A percentile compares a stretch with the other conserved stretches of the same genome.
phyloP scores from a whole-genome alignment of 1,140 invertebrate genomes.

The Anoplolepis gracilipes region DNA sequence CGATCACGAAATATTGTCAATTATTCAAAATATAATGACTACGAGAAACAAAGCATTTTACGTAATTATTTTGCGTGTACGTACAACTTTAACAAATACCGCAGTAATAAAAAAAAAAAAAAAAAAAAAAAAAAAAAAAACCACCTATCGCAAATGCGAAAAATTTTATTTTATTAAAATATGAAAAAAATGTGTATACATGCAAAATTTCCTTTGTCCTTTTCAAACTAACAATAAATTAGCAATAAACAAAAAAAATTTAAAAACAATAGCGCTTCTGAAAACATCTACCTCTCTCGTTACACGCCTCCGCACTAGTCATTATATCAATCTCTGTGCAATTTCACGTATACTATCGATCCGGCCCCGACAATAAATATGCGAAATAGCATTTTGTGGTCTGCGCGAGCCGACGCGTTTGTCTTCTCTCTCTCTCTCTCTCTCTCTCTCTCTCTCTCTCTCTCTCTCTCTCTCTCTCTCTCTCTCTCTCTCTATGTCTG shows the following conservation, averaged over 20 bases:
- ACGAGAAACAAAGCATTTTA: background rate
- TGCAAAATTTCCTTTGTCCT: background rate
- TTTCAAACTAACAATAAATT: background rate
- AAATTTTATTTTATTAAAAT: no score
- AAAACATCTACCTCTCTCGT: background rate
- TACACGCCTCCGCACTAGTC: background rate
- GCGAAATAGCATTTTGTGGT: constrained; percentile 28
- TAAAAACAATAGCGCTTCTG: background rate
- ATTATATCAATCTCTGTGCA: background rate
- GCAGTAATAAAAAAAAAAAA: background rate
- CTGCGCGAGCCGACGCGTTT: background rate
- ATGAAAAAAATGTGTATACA: background rate
- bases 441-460: background rate
- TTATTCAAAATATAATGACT: constrained; percentile 6
- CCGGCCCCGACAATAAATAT: constrained; percentile 34
- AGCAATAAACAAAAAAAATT: background rate
- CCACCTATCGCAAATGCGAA: background rate
- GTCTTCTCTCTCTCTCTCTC: background rate
- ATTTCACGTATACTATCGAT: constrained; percentile 25
- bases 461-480: no score
- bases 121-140: no score
- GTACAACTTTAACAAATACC: background rate
- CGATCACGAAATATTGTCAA: constrained; percentile 11
- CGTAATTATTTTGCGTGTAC: background rate
- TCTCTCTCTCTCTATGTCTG: background rate